Conservation (phyloP, 2,797 vertebrate species). For the Hyperoplus lanceolatus region DNA sequence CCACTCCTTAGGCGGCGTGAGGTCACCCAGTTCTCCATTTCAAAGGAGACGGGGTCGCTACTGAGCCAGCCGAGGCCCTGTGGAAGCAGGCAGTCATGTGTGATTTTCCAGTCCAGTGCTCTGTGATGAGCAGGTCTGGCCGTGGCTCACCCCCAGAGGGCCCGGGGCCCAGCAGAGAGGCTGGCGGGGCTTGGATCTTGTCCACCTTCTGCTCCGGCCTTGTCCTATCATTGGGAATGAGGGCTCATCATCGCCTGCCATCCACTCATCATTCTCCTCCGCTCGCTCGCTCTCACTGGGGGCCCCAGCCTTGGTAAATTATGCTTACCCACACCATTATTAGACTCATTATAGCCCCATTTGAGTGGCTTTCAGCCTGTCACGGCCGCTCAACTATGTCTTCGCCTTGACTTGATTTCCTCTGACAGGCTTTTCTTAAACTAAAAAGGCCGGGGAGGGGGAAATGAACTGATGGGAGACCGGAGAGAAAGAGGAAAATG, state of each 20-base stretch:
- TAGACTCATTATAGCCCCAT: conserved; percentile 85
- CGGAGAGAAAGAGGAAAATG: conserved; percentile 68
- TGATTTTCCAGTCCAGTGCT: conserved; percentile 83
- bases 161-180: conserved; percentile 58
- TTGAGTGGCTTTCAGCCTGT: conserved; percentile 85
- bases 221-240: conserved; percentile 76
- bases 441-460: conserved; percentile 76
- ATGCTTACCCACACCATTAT: conserved; percentile 85
- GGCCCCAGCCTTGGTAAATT: conserved; percentile 77
- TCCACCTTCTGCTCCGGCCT: conserved; percentile 78
- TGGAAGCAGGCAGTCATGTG: conserved; percentile 83
- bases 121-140: conserved; percentile 80
- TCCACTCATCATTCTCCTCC: conserved; percentile 72
- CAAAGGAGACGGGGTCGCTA: conserved; percentile 78
- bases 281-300: conserved; percentile 53
- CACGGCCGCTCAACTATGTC: conserved; percentile 82
- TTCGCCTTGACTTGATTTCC: conserved; percentile 83
- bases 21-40: conserved; percentile 84
- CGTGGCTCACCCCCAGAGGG: conserved; percentile 63
- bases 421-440: conserved; percentile 86
- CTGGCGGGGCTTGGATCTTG: conserved; percentile 75
- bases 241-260: conserved; percentile 76
- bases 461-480: conserved; percentile 49
- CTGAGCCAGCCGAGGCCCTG: conserved; percentile 71
- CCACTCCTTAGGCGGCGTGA: conserved; percentile 75